phyloP scores from a whole-genome alignment of 2,888 invertebrate species.

The Megalurothrips usitatus region DNA sequence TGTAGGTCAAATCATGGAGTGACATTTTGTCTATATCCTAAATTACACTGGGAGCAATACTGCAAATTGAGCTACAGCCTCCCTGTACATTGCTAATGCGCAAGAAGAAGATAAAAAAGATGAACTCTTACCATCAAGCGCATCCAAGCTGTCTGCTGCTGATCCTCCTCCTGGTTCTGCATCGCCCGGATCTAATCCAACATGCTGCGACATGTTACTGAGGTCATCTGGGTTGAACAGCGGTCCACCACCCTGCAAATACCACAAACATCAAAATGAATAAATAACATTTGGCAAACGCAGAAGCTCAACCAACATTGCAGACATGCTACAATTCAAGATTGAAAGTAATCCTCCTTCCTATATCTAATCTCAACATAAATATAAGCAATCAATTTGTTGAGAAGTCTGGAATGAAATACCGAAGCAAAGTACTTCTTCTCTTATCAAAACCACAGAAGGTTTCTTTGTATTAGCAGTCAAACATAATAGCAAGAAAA shows the following conservation, averaged over 20 bases:
- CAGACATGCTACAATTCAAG: no score
- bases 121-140: slow-evolving; percentile 66
- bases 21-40: background rate
- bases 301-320: no score
- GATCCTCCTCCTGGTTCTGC: slow-evolving; percentile 57
- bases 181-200: slow-evolving; percentile 53
- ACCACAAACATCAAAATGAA: no score
- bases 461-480: background rate
- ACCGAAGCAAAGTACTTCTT: no score
- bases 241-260: background rate
- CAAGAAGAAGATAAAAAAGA: slow-evolving; percentile 33
- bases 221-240: slow-evolving; percentile 53
- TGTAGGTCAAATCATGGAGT: background rate
- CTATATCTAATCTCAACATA: no score
- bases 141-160: slow-evolving; percentile 65
- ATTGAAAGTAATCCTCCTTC: no score
- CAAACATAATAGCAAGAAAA: background rate
- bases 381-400: no score
- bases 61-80: slow-evolving; percentile 13
- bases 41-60: background rate
- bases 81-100: background rate
- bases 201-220: slow-evolving; percentile 46
- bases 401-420: no score
- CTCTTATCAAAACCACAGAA: no score
- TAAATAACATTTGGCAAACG: no score